Base-by-base conservation (phyloP, 2,113 vertebrate genomes). In the Pungitius pungitius region DNA sequence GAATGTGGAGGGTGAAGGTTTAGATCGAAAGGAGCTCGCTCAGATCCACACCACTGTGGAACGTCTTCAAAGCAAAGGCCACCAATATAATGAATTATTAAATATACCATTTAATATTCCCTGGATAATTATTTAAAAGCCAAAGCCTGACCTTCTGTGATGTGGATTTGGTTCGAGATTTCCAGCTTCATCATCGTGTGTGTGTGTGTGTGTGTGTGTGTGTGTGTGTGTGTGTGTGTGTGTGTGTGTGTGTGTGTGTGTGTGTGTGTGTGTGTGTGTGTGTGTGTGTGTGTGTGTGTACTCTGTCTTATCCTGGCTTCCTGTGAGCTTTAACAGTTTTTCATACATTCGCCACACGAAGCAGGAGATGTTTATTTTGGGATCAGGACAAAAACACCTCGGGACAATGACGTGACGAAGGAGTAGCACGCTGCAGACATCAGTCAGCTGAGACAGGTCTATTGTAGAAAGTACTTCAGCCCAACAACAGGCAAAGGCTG, bases 401-500 rank as follows among this genome's bases (percentile, higher is more conserved):
- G 26, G 39, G 69, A 81, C 64, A 66, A 67, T 72, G 54, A 74
- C 52, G 60, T 68, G 56, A 42, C 76, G 56, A 39, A 43, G 43
- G 55, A 74, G 73, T 3, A 3, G 55, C 22, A 30, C 24, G 18
- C 43, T 56, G 49, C 9, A 27, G 69, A 52, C 69, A 90, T 91
- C 78, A 61, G 77, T 89, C 87, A 82, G 58, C 18, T 6, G 33
- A 77, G 87, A 77, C 86, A 79, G 59, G n/a, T 69, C 86, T 72
- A 88, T 88, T 88, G 86, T 89, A 76, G 17, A 81, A 77, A 73
- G 74, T 27, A 81, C 87, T 82, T 75, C 15, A 78, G 76, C 65
- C 60, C 42, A 42, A 68, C 62, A 82, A 69, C 75, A 54, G 26
- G 61, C 52, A 42, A 27, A 68, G 69, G 51, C 62, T 49, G 73